Conservation (phyloP, 2,113 vertebrate species). For the Engraulis encrasicolus region DNA sequence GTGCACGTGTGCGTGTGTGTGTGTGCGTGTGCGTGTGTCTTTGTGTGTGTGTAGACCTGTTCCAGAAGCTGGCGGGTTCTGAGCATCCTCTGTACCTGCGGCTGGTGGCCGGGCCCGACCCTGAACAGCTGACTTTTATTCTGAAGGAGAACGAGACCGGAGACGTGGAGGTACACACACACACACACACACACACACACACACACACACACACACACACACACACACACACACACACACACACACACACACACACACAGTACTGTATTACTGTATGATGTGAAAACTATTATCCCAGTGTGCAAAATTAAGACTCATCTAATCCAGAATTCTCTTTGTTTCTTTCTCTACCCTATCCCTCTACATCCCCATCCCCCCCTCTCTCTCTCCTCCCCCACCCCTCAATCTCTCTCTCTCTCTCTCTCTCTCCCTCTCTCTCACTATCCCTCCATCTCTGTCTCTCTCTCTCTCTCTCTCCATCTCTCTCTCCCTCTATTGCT, state of each 20-base stretch:
- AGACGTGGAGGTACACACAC: conserved; percentile 88
- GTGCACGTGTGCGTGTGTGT: background rate
- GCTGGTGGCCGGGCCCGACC: conserved; percentile 87
- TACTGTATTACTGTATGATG: too few relatives aligned
- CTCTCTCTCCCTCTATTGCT: background rate
- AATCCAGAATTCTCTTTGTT: too few relatives aligned
- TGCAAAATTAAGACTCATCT: too few relatives aligned
- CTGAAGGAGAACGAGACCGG: conserved; percentile 94
- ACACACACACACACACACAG: conserved; percentile 10
- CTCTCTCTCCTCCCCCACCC: too few relatives aligned
- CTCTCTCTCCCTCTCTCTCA: too few relatives aligned
- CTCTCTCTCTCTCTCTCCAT: background rate
- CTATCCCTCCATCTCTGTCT: too few relatives aligned
- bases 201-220: background rate
- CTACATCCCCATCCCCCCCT: too few relatives aligned
- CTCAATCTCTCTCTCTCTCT: too few relatives aligned
- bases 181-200: background rate
- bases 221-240: background rate
- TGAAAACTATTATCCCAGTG: too few relatives aligned
- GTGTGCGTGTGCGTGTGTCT: conserved; percentile 4
- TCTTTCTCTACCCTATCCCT: too few relatives aligned
- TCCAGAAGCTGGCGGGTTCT: conserved; percentile 87
- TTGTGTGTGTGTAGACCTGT: conserved; percentile 78
- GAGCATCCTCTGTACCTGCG: conserved; percentile 88
- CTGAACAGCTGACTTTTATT: conserved; percentile 85